Conservation (phyloP, 2,113 vertebrate species). For the Mormyrus lacerda region DNA sequence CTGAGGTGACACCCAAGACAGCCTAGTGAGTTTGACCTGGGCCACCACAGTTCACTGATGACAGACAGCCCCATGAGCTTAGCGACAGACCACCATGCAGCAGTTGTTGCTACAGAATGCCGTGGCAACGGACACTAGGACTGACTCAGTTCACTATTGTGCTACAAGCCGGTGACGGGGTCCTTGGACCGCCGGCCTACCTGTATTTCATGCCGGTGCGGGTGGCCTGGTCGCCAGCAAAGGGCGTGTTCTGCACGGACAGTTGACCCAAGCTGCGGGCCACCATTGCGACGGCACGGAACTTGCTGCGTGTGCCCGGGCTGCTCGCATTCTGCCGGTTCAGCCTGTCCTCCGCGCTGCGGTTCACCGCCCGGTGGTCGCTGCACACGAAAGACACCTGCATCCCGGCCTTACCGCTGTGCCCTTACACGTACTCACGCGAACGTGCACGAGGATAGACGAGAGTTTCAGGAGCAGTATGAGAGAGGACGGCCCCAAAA, state of each 20-base stretch:
- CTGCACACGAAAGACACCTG: conserved; percentile 94
- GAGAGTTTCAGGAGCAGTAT: not conserved
- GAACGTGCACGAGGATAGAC: not conserved
- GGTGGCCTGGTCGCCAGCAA: conserved; percentile 66
- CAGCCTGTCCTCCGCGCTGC: conserved; percentile 77
- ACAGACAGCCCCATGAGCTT: not conserved
- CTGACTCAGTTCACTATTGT: not conserved
- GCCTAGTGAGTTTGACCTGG: not conserved
- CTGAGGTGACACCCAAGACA: not conserved
- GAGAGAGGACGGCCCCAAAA: not conserved
- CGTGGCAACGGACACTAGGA: not conserved
- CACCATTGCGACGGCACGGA: conserved; percentile 87
- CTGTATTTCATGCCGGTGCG: conserved; percentile 90
- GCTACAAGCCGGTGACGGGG: not conserved
- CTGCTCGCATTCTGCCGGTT: conserved; percentile 81
- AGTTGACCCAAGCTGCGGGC: conserved; percentile 89
- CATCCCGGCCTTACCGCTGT: conserved; percentile 54
- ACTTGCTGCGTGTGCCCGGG: conserved; percentile 79
- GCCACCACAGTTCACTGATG: not conserved
- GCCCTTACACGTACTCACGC: not conserved
- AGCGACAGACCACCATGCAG: not conserved
- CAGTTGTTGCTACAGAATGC: not conserved
- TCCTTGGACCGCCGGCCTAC: conserved; percentile 58
- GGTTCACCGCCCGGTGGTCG: conserved; percentile 81
- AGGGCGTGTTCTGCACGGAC: conserved; percentile 73